Base-by-base conservation (phyloP, 2,888 invertebrate genomes). In the Drosophila pseudotalamancana region DNA sequence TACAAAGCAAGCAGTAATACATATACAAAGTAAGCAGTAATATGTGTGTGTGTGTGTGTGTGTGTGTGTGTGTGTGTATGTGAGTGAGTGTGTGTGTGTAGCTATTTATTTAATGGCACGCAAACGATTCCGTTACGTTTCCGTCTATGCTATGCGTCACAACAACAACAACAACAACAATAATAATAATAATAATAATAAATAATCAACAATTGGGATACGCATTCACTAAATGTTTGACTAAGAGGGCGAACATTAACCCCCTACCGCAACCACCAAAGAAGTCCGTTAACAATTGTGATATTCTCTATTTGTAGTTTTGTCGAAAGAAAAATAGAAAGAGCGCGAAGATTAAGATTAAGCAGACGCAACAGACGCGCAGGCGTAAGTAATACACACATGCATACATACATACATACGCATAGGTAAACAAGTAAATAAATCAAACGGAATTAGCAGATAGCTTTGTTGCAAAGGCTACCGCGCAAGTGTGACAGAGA, bases 281-380 rank as follows among this genome's bases (percentile, higher is more conserved):
- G 21, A 51, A 51, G 35, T 25, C 49, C 18, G 27, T 43, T 46
- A 53, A 48, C 27, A 37, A 31, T 27, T 59, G 46, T 61, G 25
- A 43, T 46, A 54, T 73, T 69, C 49, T 79, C 70, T 68, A 66
- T 73, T 76, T 82, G 57, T 88, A 87, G 87, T 75, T 87, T 84
- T 87, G 62, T 87, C 72, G 75, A 84, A 84, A 74, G 71, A 57
- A 80, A 77, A 88, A 80, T 87, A 72, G 72, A 79, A 85, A 71
- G 51, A 37, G 50, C 68, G 35, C 74, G 60, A 65, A 73, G 65
- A 66, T 66, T 82, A 70, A 69, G 67, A 43, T 74, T 80, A 74
- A 65, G 71, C 65, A 64, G 63, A 53, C 61, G 59, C 64, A 63
- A 62, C 40, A 57, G 74, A 65, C 59, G 57, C 42, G 49, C 48